Conservation (phyloP, 1,140 invertebrate genomes). For the Euwallacea fornicatus region DNA sequence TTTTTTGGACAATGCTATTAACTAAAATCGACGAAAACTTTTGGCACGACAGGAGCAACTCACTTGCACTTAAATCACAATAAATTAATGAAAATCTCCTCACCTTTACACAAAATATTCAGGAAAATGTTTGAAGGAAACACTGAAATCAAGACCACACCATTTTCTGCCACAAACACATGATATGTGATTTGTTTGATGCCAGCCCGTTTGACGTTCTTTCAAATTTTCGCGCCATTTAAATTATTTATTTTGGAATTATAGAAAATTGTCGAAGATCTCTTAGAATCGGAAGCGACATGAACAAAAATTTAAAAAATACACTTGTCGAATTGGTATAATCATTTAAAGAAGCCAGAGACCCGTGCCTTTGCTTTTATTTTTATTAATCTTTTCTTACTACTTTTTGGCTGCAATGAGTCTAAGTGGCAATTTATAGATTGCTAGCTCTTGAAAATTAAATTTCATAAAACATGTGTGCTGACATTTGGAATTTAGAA, state of each 20-base stretch:
- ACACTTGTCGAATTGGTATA: no score
- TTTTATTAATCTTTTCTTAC: no score
- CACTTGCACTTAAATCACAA: not conserved
- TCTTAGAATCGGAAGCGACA: no score
- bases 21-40: constrained; percentile 3
- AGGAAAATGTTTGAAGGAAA: constrained; percentile 39
- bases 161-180: constrained; percentile 52
- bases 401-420: no score
- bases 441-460: no score
- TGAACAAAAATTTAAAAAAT: no score
- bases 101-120: constrained; percentile 41
- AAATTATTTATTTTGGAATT: not conserved
- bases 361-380: no score
- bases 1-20: constrained; percentile 26
- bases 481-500: no score
- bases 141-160: constrained; percentile 46
- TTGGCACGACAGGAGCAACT: not conserved
- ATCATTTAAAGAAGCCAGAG: no score
- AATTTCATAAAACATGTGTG: no score
- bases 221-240: constrained; percentile 37
- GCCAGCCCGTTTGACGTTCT: constrained; percentile 34
- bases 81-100: constrained; percentile 34
- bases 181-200: constrained; percentile 48
- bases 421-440: no score
- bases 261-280: not conserved